Evolutionary conservation across 2,797 vertebrate genomes (phyloP), one percentile per base, ranked within the genome.

Genomic region (Eidolon dupreanum): DNA sequence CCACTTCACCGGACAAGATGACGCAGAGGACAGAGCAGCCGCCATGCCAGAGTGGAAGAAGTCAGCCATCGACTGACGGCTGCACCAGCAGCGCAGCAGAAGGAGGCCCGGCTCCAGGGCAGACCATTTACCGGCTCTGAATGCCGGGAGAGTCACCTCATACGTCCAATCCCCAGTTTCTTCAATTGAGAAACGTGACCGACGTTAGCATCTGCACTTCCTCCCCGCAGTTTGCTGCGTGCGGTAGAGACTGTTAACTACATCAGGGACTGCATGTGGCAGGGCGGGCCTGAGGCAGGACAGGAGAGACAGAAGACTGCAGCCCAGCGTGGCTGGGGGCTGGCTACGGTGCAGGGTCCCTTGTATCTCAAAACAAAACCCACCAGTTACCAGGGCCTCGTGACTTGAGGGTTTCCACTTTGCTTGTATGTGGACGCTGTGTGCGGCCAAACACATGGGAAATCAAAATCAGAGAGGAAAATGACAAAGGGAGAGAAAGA

Each of bases 391-490:
- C 92, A 85, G 97, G 96, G 97, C 97, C 97, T 38, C 7, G 93
- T 46, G 89, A 97, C 97, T 97, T 79, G 88, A 95, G 97, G 98
- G 97, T 97, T 93, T 41, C 96, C 94, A 97, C 96, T 97, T 95
- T 87, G 96, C 71, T 94, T 96, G 95, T 95, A 87, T 95, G 95
- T 95, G 43, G 93, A 97, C 96, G 90, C 97, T 96, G 97, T 81
- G 95, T 97, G 92, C 61, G 89, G 97, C 97, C 98, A 98, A 98
- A 98, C 98, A 98, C 17, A 96, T 95, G 59, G 57, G 70, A 97
- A 98, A 97, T 90, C 95, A 94, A 93, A 88, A 98, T 81, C 97
- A 95, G 95, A 95, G 97, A 97, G 97, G 96, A 97, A 97, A 97
- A 11, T 0, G 89, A 94, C 89, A 41, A 97, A 98, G 97, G 96